A percentile compares a stretch with the other conserved stretches of the same genome.
Conservation (phyloP, 1,140 invertebrate genomes). For the Cotesia glomerata region DNA sequence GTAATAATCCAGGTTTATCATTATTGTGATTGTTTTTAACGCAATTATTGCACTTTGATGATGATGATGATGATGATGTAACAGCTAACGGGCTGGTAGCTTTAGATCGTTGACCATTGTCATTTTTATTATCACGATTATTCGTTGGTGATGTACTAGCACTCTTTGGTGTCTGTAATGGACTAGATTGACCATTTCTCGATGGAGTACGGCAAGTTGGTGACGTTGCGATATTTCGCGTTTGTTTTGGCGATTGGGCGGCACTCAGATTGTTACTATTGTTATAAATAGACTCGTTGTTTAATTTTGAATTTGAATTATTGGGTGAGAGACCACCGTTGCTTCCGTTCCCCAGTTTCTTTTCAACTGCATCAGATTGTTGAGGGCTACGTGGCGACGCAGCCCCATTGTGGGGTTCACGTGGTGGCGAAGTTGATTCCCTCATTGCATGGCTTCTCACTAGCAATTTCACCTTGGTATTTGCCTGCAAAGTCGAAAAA, state of each 20-base stretch:
- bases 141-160: constrained; percentile 39
- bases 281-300: constrained; percentile 59
- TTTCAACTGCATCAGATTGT: constrained; percentile 43
- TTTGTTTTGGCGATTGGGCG: constrained; percentile 54
- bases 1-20: constrained; percentile 51
- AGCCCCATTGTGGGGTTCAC: constrained; percentile 67
- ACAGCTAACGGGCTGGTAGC: constrained; percentile 33
- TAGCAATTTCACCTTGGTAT: constrained; percentile 81
- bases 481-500: constrained; percentile 57
- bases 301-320: constrained; percentile 40
- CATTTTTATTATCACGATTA: constrained; percentile 42
- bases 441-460: constrained; percentile 88
- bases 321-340: constrained; percentile 45
- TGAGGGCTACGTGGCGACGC: constrained; percentile 54
- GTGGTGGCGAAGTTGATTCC: constrained; percentile 84
- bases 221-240: constrained; percentile 54
- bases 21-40: constrained; percentile 55
- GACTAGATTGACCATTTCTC: constrained; percentile 59
- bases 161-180: constrained; percentile 52
- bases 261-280: constrained; percentile 56
- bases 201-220: constrained; percentile 55
- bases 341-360: constrained; percentile 39
- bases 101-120: constrained; percentile 23
- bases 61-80: constrained; percentile 20
- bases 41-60: constrained; percentile 58